These are phyloP conservation scores for Caenorhabditis tropicalis DNA, from an alignment of 1,140 invertebrate genomes.

Conservation along the genomic window DNA sequence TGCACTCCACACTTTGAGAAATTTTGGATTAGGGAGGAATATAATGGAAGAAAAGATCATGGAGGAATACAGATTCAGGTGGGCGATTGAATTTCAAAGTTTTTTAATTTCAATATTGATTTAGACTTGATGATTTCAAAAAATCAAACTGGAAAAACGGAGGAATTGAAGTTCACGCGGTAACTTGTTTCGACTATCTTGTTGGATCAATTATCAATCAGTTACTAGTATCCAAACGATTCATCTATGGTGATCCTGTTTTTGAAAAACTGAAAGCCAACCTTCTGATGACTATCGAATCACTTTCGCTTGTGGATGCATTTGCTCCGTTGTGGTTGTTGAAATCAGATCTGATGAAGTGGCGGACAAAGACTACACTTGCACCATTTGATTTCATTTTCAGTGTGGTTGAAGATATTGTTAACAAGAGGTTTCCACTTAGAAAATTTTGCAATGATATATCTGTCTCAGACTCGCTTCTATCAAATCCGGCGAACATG, in stretches of 20 bases:
- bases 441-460: not conserved
- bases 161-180: not conserved
- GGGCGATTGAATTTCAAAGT: not conserved
- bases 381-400: conserved; percentile 16
- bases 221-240: conserved; percentile 70
- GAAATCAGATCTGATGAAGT: conserved; percentile 3
- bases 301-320: not conserved
- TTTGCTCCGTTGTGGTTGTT: not conserved
- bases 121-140: conserved; percentile 1
- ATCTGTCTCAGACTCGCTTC: not conserved
- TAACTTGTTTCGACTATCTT: not conserved
- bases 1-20: conserved; percentile 49
- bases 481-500: conserved; percentile 61
- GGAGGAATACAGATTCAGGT: conserved; percentile 44
- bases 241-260: conserved; percentile 41
- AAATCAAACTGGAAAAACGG: conserved; percentile 6
- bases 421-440: not conserved
- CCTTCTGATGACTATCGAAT: not conserved
- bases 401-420: not conserved
- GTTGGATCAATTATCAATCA: conserved; percentile 56
- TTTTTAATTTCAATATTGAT: not conserved
- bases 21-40: conserved; percentile 56
- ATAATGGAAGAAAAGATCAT: conserved; percentile 56
- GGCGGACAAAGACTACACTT: not conserved
- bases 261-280: conserved; percentile 42